A percentile compares a stretch with the other conserved stretches of the same genome.
These are phyloP conservation scores for Acrocephalus scirpaceus DNA, from an alignment of 2,797 vertebrate genomes.

Conservation along the genomic window DNA sequence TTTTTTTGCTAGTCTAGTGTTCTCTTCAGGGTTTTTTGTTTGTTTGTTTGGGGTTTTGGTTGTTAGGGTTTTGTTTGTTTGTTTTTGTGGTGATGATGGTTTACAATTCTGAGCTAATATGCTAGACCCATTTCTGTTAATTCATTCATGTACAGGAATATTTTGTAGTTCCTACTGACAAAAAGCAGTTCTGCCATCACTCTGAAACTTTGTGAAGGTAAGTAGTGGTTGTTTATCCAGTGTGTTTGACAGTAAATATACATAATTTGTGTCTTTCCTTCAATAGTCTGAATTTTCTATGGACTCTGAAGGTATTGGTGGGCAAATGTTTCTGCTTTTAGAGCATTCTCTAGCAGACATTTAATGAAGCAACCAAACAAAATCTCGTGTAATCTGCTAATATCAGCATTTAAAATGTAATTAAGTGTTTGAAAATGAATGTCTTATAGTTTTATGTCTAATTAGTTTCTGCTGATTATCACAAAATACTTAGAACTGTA, in stretches of 20 bases:
- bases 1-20: not conserved
- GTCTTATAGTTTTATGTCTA: conserved; percentile 59
- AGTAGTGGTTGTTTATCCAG: conserved; percentile 31
- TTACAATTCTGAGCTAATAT: not conserved
- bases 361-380: conserved; percentile 69
- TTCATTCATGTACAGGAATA: not conserved
- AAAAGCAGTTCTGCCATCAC: not conserved
- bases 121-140: not conserved
- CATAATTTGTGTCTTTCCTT: conserved; percentile 13
- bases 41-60: not conserved
- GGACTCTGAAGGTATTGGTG: conserved; percentile 1
- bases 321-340: conserved; percentile 37
- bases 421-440: conserved; percentile 69
- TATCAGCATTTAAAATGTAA: conserved; percentile 68
- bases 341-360: conserved; percentile 19
- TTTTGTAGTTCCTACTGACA: not conserved
- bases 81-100: not conserved
- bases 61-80: too few relatives aligned
- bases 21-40: not conserved
- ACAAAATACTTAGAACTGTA: conserved; percentile 55
- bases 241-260: not conserved
- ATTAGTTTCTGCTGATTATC: conserved; percentile 64
- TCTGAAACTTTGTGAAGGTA: not conserved
- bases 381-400: conserved; percentile 63
- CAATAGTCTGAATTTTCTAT: not conserved